Base-by-base conservation (phyloP, 2,113 vertebrate species). In the Ochotona curzoniae region DNA sequence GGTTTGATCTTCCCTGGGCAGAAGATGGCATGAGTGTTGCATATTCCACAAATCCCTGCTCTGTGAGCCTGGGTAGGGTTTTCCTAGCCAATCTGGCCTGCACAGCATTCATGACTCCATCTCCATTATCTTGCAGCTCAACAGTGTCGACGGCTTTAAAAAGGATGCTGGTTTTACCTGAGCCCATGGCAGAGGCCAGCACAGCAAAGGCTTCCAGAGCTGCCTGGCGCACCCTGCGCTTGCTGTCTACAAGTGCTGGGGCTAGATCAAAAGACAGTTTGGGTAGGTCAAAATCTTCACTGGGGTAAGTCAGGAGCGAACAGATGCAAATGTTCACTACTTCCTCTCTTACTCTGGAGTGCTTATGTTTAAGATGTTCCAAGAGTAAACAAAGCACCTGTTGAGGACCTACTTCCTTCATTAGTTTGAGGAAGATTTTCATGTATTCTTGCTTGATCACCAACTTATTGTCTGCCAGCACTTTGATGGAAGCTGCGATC, bases 81-180 rank as follows among this genome's bases (percentile, higher is more conserved):
- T 98, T 98, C 26, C 99, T 98, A 26, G 98, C 98, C 94, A 99
- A 96, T 86, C 99, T 98, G 38, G 98, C 99, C 94, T 99, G 98
- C 8, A 99, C 98, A 0, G 99, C 98, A 0, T 97, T 98, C 98
- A 99, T 98, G 14, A 99, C 97, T 15, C 99, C 98, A 2, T 98
- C 98, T 1, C 98, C 99, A 0, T 98, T 98, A 73, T 98, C 98
- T 51, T 98, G 98, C 1, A 99, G 97, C 75, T 99, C 99, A 35
- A 98, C 97, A 26, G 98, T 97, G 92, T 99, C 98, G 54, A 99
- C 98, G 0, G 98, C 99, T 97, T 98, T 98, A 93, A 98, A 97
- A 44, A 99, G 97, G 2, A 98, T 97, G n/a, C 95, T 94, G 90
- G 98, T 98, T 94, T 98, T 98, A 67, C 98, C 98, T 0, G 98